Conservation (phyloP, 2,888 invertebrate genomes). For the Xestia sexstrigata region DNA sequence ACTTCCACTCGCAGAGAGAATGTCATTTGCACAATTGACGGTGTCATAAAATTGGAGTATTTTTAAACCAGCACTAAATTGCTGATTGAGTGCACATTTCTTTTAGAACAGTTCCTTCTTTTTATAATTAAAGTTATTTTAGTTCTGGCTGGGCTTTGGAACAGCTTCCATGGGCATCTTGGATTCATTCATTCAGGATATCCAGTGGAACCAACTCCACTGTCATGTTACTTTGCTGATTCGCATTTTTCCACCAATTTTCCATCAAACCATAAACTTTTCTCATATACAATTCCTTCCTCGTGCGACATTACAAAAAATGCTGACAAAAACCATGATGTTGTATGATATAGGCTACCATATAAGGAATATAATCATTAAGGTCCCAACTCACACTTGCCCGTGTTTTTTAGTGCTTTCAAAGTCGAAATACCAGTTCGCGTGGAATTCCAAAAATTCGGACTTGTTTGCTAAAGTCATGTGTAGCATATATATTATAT, state of each 20-base stretch:
- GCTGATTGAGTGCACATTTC: neutral
- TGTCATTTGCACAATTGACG: neutral
- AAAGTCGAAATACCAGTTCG: conserved; percentile 64
- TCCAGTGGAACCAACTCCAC: neutral
- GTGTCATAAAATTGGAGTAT: neutral
- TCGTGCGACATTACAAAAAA: neutral
- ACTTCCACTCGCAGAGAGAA: neutral
- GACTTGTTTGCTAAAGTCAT: conserved; percentile 62
- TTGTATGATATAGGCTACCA: conserved; percentile 3
- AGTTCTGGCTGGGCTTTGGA: too few relatives aligned
- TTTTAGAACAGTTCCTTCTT: too few relatives aligned
- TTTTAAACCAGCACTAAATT: neutral
- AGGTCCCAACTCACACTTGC: conserved; percentile 42
- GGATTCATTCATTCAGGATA: neutral
- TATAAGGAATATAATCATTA: conserved; percentile 41
- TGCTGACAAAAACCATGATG: conserved; percentile 12
- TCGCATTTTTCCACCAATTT: too few relatives aligned
- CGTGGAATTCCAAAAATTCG: conserved; percentile 71
- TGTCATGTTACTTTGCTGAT: neutral
- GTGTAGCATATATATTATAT: conserved; percentile 66
- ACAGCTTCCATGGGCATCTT: neutral
- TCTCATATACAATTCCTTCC: neutral
- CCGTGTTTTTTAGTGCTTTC: conserved; percentile 49
- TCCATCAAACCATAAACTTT: neutral
- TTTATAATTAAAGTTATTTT: too few relatives aligned